Evolutionary conservation across 2,797 vertebrate species (phyloP).

Genomic region (Pseudocheirus occidentalis): DNA sequence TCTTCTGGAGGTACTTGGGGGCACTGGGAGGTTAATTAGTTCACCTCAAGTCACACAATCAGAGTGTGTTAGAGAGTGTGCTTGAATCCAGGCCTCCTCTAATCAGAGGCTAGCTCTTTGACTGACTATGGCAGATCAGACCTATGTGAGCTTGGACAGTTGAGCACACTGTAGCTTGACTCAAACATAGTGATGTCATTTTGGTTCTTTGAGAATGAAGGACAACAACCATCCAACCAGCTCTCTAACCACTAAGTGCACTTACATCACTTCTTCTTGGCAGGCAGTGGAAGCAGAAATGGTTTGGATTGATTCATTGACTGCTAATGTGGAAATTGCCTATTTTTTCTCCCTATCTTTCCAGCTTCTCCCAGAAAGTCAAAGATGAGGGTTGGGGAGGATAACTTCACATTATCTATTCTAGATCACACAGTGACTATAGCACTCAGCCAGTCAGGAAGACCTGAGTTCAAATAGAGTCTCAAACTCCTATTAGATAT

Average conservation of each 20-base stretch:
- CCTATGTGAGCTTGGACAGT: too few relatives aligned
- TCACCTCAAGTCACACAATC: neutral
- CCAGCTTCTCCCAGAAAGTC: neutral
- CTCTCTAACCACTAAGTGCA: neutral
- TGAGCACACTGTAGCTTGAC: too few relatives aligned
- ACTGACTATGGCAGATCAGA: neutral
- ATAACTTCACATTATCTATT: neutral
- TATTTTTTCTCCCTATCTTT: neutral
- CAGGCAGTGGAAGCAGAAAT: neutral
- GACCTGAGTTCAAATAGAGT: neutral
- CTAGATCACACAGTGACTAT: neutral
- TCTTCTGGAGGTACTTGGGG: neutral
- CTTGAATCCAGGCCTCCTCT: constrained; percentile 1
- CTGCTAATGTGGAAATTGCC: neutral
- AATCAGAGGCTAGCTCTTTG: neutral
- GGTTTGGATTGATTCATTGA: neutral
- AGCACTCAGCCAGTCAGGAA: neutral
- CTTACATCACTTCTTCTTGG: neutral
- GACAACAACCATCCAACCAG: neutral
- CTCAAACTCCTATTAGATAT: neutral
- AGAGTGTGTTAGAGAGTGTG: neutral
- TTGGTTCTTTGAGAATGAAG: too few relatives aligned
- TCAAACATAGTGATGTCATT: too few relatives aligned
- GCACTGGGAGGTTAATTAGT: neutral
- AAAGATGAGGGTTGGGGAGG: neutral